Evolutionary conservation across 2,797 vertebrate genomes (phyloP), one percentile per base, ranked within the genome.

Genomic region (Tadarida brasiliensis): DNA sequence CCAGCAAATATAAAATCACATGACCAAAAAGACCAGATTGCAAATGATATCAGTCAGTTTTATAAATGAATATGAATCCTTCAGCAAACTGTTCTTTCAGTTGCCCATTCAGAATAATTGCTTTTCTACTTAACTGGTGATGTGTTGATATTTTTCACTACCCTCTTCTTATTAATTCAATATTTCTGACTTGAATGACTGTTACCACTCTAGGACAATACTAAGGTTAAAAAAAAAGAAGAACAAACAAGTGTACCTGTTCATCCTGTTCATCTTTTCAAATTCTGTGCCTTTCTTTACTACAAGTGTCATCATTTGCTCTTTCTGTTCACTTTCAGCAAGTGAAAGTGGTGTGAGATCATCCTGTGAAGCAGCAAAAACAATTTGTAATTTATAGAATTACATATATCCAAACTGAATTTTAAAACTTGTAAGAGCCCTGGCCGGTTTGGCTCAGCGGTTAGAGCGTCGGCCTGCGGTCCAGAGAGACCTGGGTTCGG

Each of bases 251-350:
- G 73, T 80, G 6, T 97, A 99, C 98, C 98, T 99, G 98, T 97
- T 95, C 67, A 77, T 87, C 11, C 99, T 99, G 61, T 44, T 44
- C 39, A 44, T 44, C 3, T 44, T 44, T 44, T 44, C 39, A 44
- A 96, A 96, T 39, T 99, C 97, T 54, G 99, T 99, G 87, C 98
- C 98, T 95, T 99, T 98, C 84, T 98, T 99, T 59, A 99, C 97
- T 7, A 99, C 98, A 97, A 99, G 99, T 88, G 99, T 99, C 15
- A 98, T 98, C 98, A 99, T 98, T 74, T 99, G 98, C 0, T 98
- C 94, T 19, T 99, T 99, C 87, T 99, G 99, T 97, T 99, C 99
- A 0, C 98, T 99, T 59, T 99, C 95, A 63, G 99, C 99, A 95
- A 99, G 98, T 85, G 97, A 98, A 98, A 99, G 97, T 0, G 99